Base-by-base conservation (phyloP, 2,113 vertebrate genomes). In the Pagrus major region DNA sequence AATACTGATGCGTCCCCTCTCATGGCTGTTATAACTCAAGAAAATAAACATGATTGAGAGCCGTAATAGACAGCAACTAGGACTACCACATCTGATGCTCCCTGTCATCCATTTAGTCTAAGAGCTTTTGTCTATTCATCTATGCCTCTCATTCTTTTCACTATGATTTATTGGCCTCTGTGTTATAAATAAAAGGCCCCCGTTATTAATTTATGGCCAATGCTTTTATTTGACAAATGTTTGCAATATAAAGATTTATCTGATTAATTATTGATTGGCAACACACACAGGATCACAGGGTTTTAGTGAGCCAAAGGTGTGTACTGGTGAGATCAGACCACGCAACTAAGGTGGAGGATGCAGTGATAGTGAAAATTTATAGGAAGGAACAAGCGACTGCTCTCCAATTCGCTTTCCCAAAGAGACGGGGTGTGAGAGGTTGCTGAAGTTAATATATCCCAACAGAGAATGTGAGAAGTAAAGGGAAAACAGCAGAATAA, bases 251-350 rank as follows among this genome's bases (percentile, higher is more conserved):
- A 77, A 77, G 23, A 72, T 71, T 60, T 37, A 39, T 16, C 14
- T 12, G 14, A 47, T 88, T 25, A 80, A 87, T 84, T 76, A 88
- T 90, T 83, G 37, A 90, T 83, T 18, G 27, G 27, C 23, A 76
- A 41, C 35, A 63, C n/a, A 75, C 27, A n/a, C 5, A 56, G 52
- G 55, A 60, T 56, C 39, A 14, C 37, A 60, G 39, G 0, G 35
- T 66, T 63, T 49, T 44, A 41, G 55, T 59, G 49, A 35, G 56
- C 49, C 23, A 16, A 23, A 9, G 54, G 25, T 60, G 44, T 59
- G 16, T 52, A 18, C 29, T 39, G 25, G 37, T 46, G 71, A 70
- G 75, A 72, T 80, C 76, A 51, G 21, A 47, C 55, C 64, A 6
- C 21, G 31, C 52, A 29, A 33, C 21, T 21, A 3, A 59, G 49